These are phyloP conservation scores for Platalea minor DNA, from an alignment of 2,797 vertebrate species.

Conservation along the genomic window DNA sequence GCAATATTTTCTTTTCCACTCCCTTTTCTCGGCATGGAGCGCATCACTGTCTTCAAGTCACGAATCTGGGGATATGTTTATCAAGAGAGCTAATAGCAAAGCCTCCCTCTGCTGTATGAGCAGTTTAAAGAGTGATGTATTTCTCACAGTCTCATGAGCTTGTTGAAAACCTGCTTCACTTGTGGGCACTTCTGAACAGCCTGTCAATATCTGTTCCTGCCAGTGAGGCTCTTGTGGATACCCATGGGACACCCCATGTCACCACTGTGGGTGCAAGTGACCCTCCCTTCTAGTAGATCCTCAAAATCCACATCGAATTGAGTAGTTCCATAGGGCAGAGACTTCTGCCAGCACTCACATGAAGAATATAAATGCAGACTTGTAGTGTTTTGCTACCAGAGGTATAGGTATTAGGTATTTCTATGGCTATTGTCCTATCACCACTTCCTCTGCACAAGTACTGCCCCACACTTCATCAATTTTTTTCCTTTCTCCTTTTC, in stretches of 20 bases:
- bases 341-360: not conserved
- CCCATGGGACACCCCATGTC: not conserved
- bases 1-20: constrained; percentile 15
- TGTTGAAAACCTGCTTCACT: not conserved
- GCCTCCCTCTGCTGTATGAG: not conserved
- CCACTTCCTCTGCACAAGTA: not conserved
- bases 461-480: not conserved
- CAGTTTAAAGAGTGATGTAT: not conserved
- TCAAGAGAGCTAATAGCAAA: constrained; percentile 23
- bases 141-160: not conserved
- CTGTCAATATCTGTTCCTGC: not conserved
- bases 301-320: not conserved
- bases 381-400: not conserved
- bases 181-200: not conserved
- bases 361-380: not conserved
- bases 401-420: not conserved
- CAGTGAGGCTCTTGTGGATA: not conserved
- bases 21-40: not conserved
- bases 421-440: not conserved
- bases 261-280: not conserved
- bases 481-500: not conserved
- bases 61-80: constrained; percentile 1
- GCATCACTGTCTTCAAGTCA: not conserved
- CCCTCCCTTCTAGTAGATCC: not conserved
- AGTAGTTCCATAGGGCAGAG: not conserved